Conservation (phyloP, 2,797 vertebrate genomes). For the Tolypeutes matacus region DNA sequence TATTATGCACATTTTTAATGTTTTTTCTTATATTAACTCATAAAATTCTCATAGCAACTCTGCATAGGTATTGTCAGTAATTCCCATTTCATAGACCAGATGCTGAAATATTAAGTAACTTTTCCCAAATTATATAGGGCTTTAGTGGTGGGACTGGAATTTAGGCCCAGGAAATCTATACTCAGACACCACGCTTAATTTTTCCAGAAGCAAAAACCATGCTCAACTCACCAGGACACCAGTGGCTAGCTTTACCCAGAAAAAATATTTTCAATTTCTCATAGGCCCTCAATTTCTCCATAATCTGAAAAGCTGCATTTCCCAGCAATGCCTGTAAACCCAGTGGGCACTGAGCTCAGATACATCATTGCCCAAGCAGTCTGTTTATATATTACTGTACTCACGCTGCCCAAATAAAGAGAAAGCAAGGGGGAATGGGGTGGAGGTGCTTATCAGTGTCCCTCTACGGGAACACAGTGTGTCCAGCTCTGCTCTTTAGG, state of each 20-base stretch:
- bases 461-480: accelerated
- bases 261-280: not conserved
- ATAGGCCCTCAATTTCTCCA: not conserved
- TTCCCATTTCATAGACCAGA: not conserved
- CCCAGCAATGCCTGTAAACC: not conserved
- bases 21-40: not conserved
- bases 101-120: not conserved
- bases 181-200: not conserved
- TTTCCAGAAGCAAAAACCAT: not conserved
- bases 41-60: not conserved
- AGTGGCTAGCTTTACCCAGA: not conserved
- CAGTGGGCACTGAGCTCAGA: not conserved
- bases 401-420: not conserved
- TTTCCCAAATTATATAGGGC: not conserved
- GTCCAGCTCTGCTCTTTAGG: not conserved
- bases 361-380: no score
- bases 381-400: not conserved
- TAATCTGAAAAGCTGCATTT: not conserved
- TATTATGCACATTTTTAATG: not conserved
- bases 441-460: accelerated
- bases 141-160: not conserved
- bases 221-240: not conserved
- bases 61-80: not conserved
- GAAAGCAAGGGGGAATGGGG: not conserved
- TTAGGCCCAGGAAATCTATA: not conserved